Evolutionary conservation across 2,113 vertebrate genomes (phyloP).

Genomic region (Embiotoca jacksoni): DNA sequence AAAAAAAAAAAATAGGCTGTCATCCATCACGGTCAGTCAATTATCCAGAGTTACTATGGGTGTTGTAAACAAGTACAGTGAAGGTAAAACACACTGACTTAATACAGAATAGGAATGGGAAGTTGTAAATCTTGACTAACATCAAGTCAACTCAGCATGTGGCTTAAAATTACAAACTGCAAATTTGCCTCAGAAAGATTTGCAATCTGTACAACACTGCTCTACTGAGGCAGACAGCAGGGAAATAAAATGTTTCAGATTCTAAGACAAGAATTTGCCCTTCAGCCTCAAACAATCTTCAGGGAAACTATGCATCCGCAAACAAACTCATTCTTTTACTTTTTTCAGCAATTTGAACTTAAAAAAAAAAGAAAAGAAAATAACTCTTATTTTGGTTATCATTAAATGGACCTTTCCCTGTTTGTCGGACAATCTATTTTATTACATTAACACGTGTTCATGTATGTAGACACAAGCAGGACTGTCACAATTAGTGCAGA

Average conservation of each 20-base stretch:
- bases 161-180: neutral
- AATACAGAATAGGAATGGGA: neutral
- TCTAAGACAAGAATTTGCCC: neutral
- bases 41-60: neutral
- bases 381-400: no score
- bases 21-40: no score
- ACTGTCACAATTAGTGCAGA: no score
- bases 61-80: slow-evolving; percentile 6
- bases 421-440: no score
- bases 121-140: neutral
- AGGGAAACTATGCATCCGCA: neutral
- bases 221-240: neutral
- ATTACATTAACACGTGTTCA: no score
- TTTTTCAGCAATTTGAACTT: neutral
- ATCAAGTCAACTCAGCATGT: neutral
- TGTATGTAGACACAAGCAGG: no score
- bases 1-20: no score
- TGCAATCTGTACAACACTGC: neutral
- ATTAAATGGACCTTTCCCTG: neutral
- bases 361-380: no score
- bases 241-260: neutral
- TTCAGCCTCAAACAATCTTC: neutral
- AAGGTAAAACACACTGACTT: neutral
- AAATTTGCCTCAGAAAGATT: neutral
- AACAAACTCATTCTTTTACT: neutral